Evolutionary conservation across 2,888 invertebrate genomes (phyloP), one percentile per base, ranked within the genome.

Genomic region (Caprella mutica): DNA sequence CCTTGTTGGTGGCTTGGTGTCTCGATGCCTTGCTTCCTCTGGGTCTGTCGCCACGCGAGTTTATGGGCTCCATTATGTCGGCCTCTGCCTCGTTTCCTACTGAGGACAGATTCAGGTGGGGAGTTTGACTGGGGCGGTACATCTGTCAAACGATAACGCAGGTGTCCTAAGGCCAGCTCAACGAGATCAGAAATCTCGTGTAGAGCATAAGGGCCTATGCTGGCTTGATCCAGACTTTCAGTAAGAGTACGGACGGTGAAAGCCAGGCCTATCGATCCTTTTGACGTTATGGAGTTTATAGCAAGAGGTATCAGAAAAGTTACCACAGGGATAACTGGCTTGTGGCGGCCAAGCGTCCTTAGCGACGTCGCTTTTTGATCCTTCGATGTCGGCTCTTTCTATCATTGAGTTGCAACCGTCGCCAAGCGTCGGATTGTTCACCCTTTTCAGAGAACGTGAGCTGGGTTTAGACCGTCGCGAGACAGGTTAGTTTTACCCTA

Each of bases 241-340:
- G 78, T 78, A 77, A 72, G 75, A 76, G 79, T 77, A 77, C 74
- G 74, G 76, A 79, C 78, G 78, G 78, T 76, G 77, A 80, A 80
- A 80, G 78, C 77, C 75, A 72, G 79, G 79, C 79, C 78, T 79
- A 79, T 79, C 78, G 79, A 80, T 80, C 78, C 78, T 80, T 77
- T 79, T 74, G 76, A 70, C 43, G 21, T 71, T 74, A 29, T n/a
- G 5, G 39, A 54, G 75, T 75, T 76, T 77, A 73, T 73, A 78
- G 77, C 77, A 75, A 79, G 79, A 80, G 78, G 79, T 82, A 80
- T 76, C 79, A 80, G 79, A 80, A 80, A 81, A 80, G 80, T 81
- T 81, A 79, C 80, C 79, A 80, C 78, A 79, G 80, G 80, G 79
- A 80, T 80, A n/a, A n/a, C n/a, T n/a, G n/a, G n/a, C n/a, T n/a